Evolutionary conservation across 2,888 invertebrate genomes (phyloP).

Genomic region (Hymenopus coronatus): DNA sequence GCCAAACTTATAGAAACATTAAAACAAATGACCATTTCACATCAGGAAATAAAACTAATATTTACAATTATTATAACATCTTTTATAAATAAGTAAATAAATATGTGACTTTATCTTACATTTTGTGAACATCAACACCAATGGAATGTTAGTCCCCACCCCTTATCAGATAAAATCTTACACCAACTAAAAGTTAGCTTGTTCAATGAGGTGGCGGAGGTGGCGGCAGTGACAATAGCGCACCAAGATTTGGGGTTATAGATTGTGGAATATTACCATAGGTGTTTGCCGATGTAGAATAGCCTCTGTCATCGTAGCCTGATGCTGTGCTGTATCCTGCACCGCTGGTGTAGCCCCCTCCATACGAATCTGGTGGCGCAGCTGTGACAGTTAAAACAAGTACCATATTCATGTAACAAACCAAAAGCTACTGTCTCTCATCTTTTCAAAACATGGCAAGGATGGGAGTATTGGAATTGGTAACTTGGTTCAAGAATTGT

Average conservation of each 20-base stretch:
- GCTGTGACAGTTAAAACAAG: conserved; percentile 10
- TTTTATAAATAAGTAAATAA: neutral
- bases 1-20: neutral
- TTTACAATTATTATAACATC: neutral
- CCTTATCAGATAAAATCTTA: neutral
- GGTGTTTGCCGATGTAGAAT: conserved; percentile 26
- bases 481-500: no score
- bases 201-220: neutral
- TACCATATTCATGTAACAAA: neutral
- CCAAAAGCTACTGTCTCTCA: neutral
- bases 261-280: conserved; percentile 19
- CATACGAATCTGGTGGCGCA: conserved; percentile 23
- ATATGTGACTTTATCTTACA: neutral
- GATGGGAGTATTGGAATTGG: no score
- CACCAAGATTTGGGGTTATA: neutral
- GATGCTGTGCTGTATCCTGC: conserved; percentile 27
- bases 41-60: neutral
- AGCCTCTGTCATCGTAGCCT: conserved; percentile 30
- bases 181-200: neutral
- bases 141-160: neutral
- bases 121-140: neutral
- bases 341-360: conserved; percentile 29
- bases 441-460: no score
- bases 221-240: neutral
- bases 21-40: neutral